phyloP scores from a whole-genome alignment of 92 coral and sea anemone genomes.

The Phenganax subtilis region DNA sequence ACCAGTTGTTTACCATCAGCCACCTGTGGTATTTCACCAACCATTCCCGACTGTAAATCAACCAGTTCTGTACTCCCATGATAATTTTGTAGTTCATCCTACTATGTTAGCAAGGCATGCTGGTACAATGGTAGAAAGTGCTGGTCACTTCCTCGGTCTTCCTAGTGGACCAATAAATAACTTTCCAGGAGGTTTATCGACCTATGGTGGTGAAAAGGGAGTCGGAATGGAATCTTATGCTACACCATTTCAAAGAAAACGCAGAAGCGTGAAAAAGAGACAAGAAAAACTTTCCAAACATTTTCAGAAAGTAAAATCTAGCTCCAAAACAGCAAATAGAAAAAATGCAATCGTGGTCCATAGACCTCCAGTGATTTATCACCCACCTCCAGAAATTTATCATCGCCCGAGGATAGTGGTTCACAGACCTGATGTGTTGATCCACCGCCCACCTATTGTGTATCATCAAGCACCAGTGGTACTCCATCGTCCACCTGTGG shows the following conservation, averaged over 20 bases:
- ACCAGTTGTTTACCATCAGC: slow-evolving; percentile 96
- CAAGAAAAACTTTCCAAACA: not conserved
- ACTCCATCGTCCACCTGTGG: slow-evolving; percentile 87
- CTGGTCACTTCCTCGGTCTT: slow-evolving; percentile 82
- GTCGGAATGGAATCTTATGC: slow-evolving; percentile 13
- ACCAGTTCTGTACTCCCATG: slow-evolving; percentile 90
- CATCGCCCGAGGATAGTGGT: slow-evolving; percentile 84
- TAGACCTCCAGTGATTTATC: slow-evolving; percentile 88
- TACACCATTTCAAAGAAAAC: slow-evolving; percentile 28
- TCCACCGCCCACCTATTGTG: slow-evolving; percentile 88
- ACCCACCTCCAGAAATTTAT: slow-evolving; percentile 96
- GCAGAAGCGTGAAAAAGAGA: slow-evolving; percentile 13
- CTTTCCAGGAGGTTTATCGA: slow-evolving; percentile 58
- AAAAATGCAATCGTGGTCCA: slow-evolving; percentile 82
- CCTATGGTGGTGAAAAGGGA: slow-evolving; percentile 25
- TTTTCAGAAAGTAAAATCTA: slow-evolving; percentile 19
- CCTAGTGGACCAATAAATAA: slow-evolving; percentile 83
- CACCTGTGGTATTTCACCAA: slow-evolving; percentile 96
- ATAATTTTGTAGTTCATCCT: slow-evolving; percentile 85
- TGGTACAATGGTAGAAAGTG: slow-evolving; percentile 90
- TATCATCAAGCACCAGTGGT: slow-evolving; percentile 94
- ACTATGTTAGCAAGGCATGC: slow-evolving; percentile 76
- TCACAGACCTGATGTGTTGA: slow-evolving; percentile 87
- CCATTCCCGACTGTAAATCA: slow-evolving; percentile 97
- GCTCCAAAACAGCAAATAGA: slow-evolving; percentile 55